Base-by-base conservation (phyloP, 1,140 invertebrate species). In the Psix sp. region DNA sequence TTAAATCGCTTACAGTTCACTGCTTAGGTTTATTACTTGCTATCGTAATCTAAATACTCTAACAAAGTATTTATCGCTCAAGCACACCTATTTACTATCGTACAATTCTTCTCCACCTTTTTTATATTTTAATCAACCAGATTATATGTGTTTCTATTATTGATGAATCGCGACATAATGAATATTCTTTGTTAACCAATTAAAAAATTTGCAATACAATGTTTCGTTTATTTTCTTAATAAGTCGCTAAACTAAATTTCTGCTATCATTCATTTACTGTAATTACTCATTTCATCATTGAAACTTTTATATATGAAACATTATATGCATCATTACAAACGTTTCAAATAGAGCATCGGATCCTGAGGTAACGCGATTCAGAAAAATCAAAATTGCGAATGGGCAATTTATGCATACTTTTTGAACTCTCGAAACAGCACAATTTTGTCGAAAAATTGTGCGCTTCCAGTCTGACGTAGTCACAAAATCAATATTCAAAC, bases 231-330 rank as follows among this genome's bases (percentile, higher is more conserved):
- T 67, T 66, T 72, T 68, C 70, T 48, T 71, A 51, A 68, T 65
- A 67, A 65, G 51, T 63, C 57, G 29, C 46, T 24, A 36, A 38
- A 71, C 62, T 39, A 74, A 48, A 77, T 74, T 78, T 73, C 76
- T 51, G 56, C 49, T 62, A 49, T 56, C 20, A 52, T 77, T 42
- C 40, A 38, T 59, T 35, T 63, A 20, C 49, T 52, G 18, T 31
- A 67, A 42, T 51, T 57, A 71, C 46, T 73, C 48, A 26, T 72
- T 71, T 65, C 35, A 73, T 18, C 57, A 40, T 60, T 56, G 43
- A 63, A 68, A 66, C 40, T 70, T 79, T 75, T 77, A 82, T 83
- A 84, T 84, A 84, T 83, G 81, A 82, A 79, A 82, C 82, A 81
- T 84, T 81, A 54, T 77, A 67, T 66, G 68, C 63, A 60, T 82